Evolutionary conservation across 2,888 invertebrate genomes (phyloP).

Genomic region (Nomada ruficornis): DNA sequence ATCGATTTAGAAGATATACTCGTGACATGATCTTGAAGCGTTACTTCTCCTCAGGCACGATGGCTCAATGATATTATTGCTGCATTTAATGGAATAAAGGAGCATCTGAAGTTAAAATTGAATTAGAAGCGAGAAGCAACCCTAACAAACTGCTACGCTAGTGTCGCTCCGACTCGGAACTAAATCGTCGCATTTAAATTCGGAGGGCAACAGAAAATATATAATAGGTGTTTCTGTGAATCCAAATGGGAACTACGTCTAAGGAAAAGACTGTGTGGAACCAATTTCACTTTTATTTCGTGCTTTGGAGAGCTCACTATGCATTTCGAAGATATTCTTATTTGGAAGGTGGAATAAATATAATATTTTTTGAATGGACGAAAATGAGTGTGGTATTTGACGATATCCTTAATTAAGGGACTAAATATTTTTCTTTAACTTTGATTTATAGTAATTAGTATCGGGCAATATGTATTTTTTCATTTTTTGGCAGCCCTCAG

Average conservation of each 20-base stretch:
- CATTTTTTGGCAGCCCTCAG: too few relatives aligned
- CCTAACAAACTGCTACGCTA: conserved; percentile 15
- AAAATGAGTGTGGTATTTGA: too few relatives aligned
- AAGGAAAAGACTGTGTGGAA: neutral
- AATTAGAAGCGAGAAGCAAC: conserved; percentile 57
- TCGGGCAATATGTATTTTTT: too few relatives aligned
- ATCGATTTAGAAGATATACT: conserved; percentile 10
- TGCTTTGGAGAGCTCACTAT: neutral
- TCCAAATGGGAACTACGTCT: conserved; percentile 8
- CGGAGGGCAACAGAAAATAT: conserved; percentile 16
- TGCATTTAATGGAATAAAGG: conserved; percentile 52
- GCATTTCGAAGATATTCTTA: too few relatives aligned
- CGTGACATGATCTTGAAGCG: conserved; percentile 20
- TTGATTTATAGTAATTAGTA: too few relatives aligned
- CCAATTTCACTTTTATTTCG: neutral
- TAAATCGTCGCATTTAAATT: conserved; percentile 10
- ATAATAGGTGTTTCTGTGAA: conserved; percentile 10
- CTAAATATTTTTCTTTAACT: too few relatives aligned
- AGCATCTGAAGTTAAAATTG: conserved; percentile 66
- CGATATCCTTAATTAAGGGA: too few relatives aligned
- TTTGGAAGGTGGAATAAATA: too few relatives aligned
- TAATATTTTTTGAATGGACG: too few relatives aligned
- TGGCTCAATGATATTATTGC: conserved; percentile 46
- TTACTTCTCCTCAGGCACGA: conserved; percentile 15
- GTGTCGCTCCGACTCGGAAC: conserved; percentile 14